Evolutionary conservation across 2,888 invertebrate genomes (phyloP).

Genomic region (Julus scanicus): DNA sequence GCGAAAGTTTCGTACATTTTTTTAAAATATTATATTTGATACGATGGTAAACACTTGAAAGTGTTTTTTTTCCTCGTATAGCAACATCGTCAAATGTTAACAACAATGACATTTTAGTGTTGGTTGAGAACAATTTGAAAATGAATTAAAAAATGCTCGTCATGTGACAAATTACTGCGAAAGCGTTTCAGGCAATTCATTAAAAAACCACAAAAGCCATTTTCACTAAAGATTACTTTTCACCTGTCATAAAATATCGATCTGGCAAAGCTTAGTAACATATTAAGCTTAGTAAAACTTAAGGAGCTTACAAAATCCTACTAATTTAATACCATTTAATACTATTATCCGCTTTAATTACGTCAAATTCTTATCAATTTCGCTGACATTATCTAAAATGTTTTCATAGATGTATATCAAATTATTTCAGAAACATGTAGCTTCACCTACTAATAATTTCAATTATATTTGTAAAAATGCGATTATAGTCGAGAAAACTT

Average conservation of each 20-base stretch:
- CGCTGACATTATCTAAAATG: background rate
- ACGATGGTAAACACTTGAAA: background rate
- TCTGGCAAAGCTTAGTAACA: background rate
- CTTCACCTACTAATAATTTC: too few species aligned
- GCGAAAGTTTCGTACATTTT: too few species aligned
- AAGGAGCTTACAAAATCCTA: background rate
- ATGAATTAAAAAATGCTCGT: background rate
- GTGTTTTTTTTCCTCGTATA: background rate
- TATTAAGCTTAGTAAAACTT: too few species aligned
- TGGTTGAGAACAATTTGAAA: background rate
- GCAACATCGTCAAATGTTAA: background rate
- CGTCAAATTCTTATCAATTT: background rate
- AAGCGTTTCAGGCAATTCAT: background rate
- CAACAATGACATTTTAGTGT: background rate
- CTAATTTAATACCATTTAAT: background rate
- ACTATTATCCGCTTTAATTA: background rate
- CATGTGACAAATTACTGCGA: background rate
- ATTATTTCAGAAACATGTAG: background rate
- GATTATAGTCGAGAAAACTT: too few species aligned
- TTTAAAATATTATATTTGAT: too few species aligned
- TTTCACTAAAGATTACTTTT: constrained; percentile 1
- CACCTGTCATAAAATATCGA: constrained; percentile 39
- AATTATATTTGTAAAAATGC: too few species aligned
- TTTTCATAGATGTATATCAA: too few species aligned
- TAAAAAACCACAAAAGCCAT: background rate